Evolutionary conservation across 2,888 invertebrate genomes (phyloP).

Genomic region (Mellilla xanthometata): DNA sequence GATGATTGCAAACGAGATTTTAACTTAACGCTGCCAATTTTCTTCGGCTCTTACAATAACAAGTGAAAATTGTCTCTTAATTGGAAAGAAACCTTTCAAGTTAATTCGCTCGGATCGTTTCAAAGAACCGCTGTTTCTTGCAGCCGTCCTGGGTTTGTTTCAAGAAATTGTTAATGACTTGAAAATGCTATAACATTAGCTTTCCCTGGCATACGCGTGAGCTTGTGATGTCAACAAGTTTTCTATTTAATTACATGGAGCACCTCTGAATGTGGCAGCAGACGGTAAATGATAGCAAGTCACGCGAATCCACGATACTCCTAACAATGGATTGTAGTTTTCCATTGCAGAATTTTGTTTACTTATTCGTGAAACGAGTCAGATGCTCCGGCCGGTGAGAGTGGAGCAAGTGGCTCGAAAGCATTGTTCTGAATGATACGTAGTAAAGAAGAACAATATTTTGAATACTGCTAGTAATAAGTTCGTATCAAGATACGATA

Average conservation of each 20-base stretch:
- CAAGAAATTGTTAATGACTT: constrained; percentile 17
- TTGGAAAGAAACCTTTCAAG: constrained; percentile 6
- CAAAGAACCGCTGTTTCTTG: background rate
- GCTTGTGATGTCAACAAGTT: constrained; percentile 45
- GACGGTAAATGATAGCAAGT: constrained; percentile 42
- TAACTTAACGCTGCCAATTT: constrained; percentile 7
- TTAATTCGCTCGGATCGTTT: background rate
- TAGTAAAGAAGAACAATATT: background rate
- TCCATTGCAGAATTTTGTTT: constrained; percentile 64
- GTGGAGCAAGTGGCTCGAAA: constrained; percentile 15
- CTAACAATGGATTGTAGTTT: constrained; percentile 58
- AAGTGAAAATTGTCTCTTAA: constrained; percentile 3
- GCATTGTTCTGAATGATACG: background rate
- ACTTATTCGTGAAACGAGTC: constrained; percentile 43
- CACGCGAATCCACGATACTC: constrained; percentile 48
- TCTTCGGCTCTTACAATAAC: background rate
- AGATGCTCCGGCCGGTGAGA: constrained; percentile 22
- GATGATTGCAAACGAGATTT: constrained; percentile 15
- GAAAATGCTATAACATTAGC: constrained; percentile 37
- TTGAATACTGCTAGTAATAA: background rate
- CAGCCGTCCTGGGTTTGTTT: background rate
- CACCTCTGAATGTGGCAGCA: constrained; percentile 26
- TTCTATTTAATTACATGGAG: constrained; percentile 54
- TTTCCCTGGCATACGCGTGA: constrained; percentile 48
- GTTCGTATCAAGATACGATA: too few species aligned